Percentiles rank a stretch among this genome's conserved stretches.
Evolutionary conservation across 2,113 vertebrate genomes (phyloP).

Genomic region (zebrafish (Danio rerio)): GRCz12tu NC_133190.1:41671001-41671500

Average conservation of each 20-base stretch:
- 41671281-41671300: neutral
- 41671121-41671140: neutral
- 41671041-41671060: no score
- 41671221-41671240: neutral
- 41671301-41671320: neutral
- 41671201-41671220: neutral
- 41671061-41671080: no score
- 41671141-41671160: neutral
- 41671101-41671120: no score
- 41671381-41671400: slow-evolving; percentile 74
- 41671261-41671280: slow-evolving; percentile 5
- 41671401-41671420: slow-evolving; percentile 52
- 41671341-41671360: neutral
- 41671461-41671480: neutral
- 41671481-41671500: neutral
- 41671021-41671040: no score
- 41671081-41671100: no score
- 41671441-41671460: slow-evolving; percentile 43
- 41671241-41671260: neutral
- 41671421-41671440: slow-evolving; percentile 45
- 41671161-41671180: neutral
- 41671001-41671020: no score
- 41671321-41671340: slow-evolving; percentile 36
- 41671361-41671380: slow-evolving; percentile 11
- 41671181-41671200: neutral